Conservation (phyloP, 2,113 vertebrate genomes). For the Lophochroa leadbeateri region DNA sequence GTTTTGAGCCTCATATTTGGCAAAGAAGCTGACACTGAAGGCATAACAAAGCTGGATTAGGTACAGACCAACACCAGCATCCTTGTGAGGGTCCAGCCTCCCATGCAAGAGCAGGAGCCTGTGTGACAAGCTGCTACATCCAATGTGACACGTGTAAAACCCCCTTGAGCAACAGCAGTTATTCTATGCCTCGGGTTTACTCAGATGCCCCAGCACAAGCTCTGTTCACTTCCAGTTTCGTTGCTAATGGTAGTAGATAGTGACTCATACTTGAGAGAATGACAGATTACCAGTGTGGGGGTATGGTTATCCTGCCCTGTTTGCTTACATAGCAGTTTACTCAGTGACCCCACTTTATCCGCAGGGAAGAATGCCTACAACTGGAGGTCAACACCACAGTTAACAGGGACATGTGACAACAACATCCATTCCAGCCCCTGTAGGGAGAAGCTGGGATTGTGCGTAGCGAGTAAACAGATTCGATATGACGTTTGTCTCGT, state of each 20-base stretch:
- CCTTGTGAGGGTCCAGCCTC: not conserved
- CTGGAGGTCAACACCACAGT: not conserved
- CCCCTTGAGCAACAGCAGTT: not conserved
- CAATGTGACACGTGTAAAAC: not conserved
- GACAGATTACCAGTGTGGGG: too few relatives aligned
- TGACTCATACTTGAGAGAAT: not conserved
- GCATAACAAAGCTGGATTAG: not conserved
- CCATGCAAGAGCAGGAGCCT: not conserved
- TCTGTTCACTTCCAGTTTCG: not conserved
- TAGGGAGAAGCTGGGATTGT: not conserved
- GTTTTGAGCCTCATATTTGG: not conserved
- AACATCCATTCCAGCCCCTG: not conserved
- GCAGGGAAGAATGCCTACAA: not conserved
- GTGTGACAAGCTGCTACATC: not conserved
- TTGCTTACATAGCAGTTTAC: not conserved
- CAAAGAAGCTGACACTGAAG: not conserved
- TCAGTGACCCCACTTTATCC: not conserved
- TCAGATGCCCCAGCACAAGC: not conserved
- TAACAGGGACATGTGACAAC: not conserved
- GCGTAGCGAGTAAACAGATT: not conserved
- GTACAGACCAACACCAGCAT: not conserved
- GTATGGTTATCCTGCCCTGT: not conserved
- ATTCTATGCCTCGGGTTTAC: not conserved
- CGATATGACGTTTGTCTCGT: not conserved
- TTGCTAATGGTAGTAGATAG: not conserved